Percentiles rank a stretch among this genome's conserved stretches.
These are phyloP conservation scores for Acrocyrtus sp. DNA, from an alignment of 2,888 invertebrate species.

Conservation along the genomic window DNA sequence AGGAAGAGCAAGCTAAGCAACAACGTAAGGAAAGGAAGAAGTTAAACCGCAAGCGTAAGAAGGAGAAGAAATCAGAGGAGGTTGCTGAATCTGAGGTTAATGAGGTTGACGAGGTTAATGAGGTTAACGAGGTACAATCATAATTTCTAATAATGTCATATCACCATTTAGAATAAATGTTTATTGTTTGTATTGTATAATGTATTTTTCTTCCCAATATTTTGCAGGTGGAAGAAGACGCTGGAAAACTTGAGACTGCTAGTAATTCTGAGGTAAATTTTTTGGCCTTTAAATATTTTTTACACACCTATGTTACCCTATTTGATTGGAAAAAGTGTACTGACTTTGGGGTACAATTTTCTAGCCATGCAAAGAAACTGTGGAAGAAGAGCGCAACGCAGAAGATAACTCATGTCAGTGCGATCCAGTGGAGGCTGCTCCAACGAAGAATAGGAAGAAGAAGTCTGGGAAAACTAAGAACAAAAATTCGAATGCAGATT, in stretches of 20 bases:
- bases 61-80: conserved; percentile 70
- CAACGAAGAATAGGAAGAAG: conserved; percentile 35
- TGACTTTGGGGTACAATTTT: too few species aligned
- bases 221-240: not conserved
- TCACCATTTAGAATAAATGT: not conserved
- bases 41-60: conserved; percentile 75
- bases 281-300: too few species aligned
- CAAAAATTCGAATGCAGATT: conserved; percentile 19
- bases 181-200: not conserved
- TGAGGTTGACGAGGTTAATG: too few species aligned
- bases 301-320: too few species aligned
- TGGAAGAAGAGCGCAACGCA: conserved; percentile 16
- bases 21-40: conserved; percentile 89
- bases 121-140: too few species aligned
- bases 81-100: conserved; percentile 23
- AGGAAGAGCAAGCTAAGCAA: conserved; percentile 86
- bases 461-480: conserved; percentile 51
- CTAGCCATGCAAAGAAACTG: too few species aligned
- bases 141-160: too few species aligned
- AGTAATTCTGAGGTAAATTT: too few species aligned
- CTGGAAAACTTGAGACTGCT: conserved; percentile 26
- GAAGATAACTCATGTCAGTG: conserved; percentile 47
- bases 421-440: conserved; percentile 33
- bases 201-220: too few species aligned
- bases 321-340: too few species aligned